phyloP scores from a whole-genome alignment of 2,888 invertebrate species.

The Cerastis leucographa region DNA sequence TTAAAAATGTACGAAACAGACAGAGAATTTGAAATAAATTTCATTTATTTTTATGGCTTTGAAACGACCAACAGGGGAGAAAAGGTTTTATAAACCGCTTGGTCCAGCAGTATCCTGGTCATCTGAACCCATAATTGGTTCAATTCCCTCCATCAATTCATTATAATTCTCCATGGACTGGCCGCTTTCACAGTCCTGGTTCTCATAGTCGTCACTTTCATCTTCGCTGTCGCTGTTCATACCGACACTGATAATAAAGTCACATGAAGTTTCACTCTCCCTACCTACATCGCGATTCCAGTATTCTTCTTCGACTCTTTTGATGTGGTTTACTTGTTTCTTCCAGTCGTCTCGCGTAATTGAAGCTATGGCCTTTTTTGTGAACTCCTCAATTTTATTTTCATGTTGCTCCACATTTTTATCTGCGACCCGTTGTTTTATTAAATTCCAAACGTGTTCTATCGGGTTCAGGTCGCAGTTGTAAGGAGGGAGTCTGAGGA shows the following conservation, averaged over 20 bases:
- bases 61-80: conserved; percentile 27
- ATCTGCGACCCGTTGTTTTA: conserved; percentile 44
- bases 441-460: conserved; percentile 59
- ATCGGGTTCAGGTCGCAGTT: conserved; percentile 70
- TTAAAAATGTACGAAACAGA: conserved; percentile 25
- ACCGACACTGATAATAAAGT: conserved; percentile 15
- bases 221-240: conserved; percentile 36
- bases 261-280: conserved; percentile 26
- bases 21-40: conserved; percentile 25
- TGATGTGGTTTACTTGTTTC: conserved; percentile 24
- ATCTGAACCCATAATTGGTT: conserved; percentile 25
- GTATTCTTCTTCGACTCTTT: conserved; percentile 35
- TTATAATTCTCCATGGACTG: conserved; percentile 27
- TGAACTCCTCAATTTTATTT: conserved; percentile 15
- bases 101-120: conserved; percentile 28
- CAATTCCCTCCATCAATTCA: conserved; percentile 26
- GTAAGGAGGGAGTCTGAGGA: conserved; percentile 63
- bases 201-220: conserved; percentile 20
- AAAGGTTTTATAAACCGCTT: conserved; percentile 16
- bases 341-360: conserved; percentile 29
- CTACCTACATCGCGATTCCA: conserved; percentile 31
- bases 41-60: conserved; percentile 29
- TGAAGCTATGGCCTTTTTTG: conserved; percentile 16
- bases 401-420: conserved; percentile 20
- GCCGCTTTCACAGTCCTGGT: conserved; percentile 28